Evolutionary conservation across 2,888 invertebrate genomes (phyloP), one percentile per base, ranked within the genome.

Genomic region (Tenthredo livida): DNA sequence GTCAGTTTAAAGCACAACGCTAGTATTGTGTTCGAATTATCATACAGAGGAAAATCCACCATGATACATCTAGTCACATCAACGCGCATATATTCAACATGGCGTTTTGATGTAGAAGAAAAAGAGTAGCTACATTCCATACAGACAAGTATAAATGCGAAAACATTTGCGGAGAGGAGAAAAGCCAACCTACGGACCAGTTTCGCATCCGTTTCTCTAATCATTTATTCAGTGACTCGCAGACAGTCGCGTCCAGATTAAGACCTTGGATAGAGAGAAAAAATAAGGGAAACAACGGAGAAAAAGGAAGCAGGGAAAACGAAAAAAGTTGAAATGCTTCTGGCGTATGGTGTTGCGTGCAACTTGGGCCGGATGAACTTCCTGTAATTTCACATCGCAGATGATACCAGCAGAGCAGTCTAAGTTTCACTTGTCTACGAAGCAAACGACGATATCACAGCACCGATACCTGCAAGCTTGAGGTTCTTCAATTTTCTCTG

Each of bases 401-500:
- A 61, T 61, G 80, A 61, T 61, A 80, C 40, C 21, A 61, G 80
- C 9, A 7, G 17, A 61, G 80, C 21, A 12, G 25, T 40, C 61
- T 80, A 29, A 40, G 58, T 61, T 40, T 33, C 21, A 61, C 40
- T 6, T 61, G 37, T 37, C 54, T 77, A 58, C 54, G 29, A 77
- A 54, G 77, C 33, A 54, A 17, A 77, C 50, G 29, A 73, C 21
- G 77, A 54, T 75, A 54, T 50, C 29, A n/a, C 7, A 61, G 29
- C 21, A 61, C 80, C 40, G 58, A 80, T 61, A 80, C 77, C n/a
- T n/a, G n/a, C 40, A 25, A n/a, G 21, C 33, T 17, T 25, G 33
- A 40, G 58, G 40, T 80, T 61, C 80, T 61, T 58, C 80, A 61
- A 80, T 80, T 80, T 61, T 61, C 80, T 61, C 61, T 80, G 21